Base-by-base conservation (phyloP, 2,797 vertebrate species). In the Acipenser transmontanus region DNA sequence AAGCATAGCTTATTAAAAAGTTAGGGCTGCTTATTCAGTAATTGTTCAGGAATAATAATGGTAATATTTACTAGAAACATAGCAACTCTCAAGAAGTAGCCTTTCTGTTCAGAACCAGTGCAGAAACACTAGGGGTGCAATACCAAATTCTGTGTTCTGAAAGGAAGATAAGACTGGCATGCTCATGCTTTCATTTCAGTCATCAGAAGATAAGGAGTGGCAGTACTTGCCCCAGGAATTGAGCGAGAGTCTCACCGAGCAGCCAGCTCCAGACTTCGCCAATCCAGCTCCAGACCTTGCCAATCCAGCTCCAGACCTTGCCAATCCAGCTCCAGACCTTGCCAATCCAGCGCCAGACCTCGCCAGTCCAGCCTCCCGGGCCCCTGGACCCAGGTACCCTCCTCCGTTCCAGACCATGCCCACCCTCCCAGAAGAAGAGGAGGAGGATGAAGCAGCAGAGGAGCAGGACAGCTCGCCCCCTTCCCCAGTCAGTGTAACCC, bases 351-450 rank as follows among this genome's bases (percentile, higher is more conserved):
- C 20, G 1, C 20, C 34, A 34, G 34, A 34, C 34, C 34, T 34
- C 10, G 1, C 8, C 13, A 7, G 50, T 47, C 14, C 51, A 62
- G 34, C 84, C 66, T 85, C 82, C 1, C 76, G n/a, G 13, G 69
- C 68, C 73, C 87, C 73, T 82, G 83, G 59, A 34, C 82, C 86
- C 77, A 87, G 84, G n/a, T 34, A 34, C 34, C 81, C 84, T 66
- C 69, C 83, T 2, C 71, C 67, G 0, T 66, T 74, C 68, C 82
- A 84, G 59, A 68, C 80, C 80, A 99, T 99, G 97, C 95, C 96
- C 84, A 95, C 92, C 34, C 79, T 93, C 76, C 95, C 96, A 0
- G 95, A 96, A 82, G 93, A 97, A 47, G 91, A 94, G 67, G 93
- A 94, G 84, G 94, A 94, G 4, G 17, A 17, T 17, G 94, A 94